These are phyloP conservation scores for Rutpela maculata DNA, from an alignment of 2,888 invertebrate genomes.

Conservation along the genomic window DNA sequence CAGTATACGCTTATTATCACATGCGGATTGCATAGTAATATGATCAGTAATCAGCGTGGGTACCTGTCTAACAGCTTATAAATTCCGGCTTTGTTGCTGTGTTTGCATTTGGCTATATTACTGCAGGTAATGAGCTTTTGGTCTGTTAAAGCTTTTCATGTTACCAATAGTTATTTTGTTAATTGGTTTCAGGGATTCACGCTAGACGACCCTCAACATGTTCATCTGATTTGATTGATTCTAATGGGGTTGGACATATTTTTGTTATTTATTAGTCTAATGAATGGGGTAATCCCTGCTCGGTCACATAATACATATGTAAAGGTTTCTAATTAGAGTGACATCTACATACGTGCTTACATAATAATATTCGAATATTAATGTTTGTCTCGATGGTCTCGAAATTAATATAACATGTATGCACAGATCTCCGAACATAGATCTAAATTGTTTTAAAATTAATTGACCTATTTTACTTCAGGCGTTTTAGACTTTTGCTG, in stretches of 20 bases:
- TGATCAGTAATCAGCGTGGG: constrained; percentile 66
- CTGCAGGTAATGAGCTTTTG: constrained; percentile 62
- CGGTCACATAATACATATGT: background rate
- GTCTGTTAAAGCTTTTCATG: constrained; percentile 65
- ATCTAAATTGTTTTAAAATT: too few relatives aligned
- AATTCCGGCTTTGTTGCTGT: constrained; percentile 65
- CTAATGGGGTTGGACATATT: constrained; percentile 31
- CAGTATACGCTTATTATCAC: constrained; percentile 66
- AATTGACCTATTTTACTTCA: too few relatives aligned
- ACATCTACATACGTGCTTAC: too few relatives aligned
- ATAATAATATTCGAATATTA: too few relatives aligned
- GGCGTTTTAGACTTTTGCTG: too few relatives aligned
- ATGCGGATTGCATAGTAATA: constrained; percentile 52
- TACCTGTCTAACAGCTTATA: constrained; percentile 64
- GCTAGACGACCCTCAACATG: constrained; percentile 41
- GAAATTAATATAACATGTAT: too few relatives aligned
- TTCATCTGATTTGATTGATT: constrained; percentile 35
- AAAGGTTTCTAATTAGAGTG: background rate
- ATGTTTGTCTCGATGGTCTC: too few relatives aligned
- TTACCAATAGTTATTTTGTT: constrained; percentile 59
- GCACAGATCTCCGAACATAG: too few relatives aligned
- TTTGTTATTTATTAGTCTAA: constrained; percentile 24
- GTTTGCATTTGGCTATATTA: constrained; percentile 62
- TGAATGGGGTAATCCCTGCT: constrained; percentile 4
- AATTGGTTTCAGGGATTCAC: constrained; percentile 52